Evolutionary conservation across 2,888 invertebrate genomes (phyloP).

Genomic region (Mystacides longicornis): DNA sequence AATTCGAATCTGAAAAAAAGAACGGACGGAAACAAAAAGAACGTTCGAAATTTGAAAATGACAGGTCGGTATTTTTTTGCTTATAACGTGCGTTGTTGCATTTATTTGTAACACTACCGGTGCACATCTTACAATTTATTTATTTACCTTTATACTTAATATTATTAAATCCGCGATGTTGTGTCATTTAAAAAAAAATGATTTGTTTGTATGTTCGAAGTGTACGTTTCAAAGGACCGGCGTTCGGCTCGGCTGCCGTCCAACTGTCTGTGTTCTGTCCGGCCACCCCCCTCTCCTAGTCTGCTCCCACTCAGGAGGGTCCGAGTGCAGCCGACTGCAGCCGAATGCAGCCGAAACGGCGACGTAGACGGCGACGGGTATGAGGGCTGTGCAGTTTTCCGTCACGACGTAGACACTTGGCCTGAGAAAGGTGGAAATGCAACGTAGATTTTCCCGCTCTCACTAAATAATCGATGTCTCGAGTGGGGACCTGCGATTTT

Average conservation of each 20-base stretch:
- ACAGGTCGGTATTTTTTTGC: not conserved
- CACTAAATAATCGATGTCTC: conserved; percentile 51
- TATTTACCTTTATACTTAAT: conserved; percentile 18
- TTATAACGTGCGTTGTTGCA: conserved; percentile 3
- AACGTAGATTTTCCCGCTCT: conserved; percentile 47
- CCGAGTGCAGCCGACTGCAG: conserved; percentile 10
- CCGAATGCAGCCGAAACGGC: conserved; percentile 25
- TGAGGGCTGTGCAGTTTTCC: conserved; percentile 20
- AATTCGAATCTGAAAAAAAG: not conserved
- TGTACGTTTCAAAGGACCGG: conserved; percentile 43
- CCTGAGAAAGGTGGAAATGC: conserved; percentile 23
- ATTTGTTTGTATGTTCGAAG: not conserved
- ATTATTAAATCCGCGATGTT: not conserved
- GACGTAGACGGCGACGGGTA: conserved; percentile 41
- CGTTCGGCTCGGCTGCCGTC: conserved; percentile 51
- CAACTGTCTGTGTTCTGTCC: conserved; percentile 48
- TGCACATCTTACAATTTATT: conserved; percentile 11
- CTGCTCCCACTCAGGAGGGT: conserved; percentile 6
- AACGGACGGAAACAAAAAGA: not conserved
- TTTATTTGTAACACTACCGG: conserved; percentile 12
- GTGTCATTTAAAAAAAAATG: too few relatives aligned
- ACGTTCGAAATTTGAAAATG: not conserved
- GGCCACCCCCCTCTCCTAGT: conserved; percentile 41
- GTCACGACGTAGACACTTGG: conserved; percentile 5
- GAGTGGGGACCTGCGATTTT: not conserved